phyloP scores from a whole-genome alignment of 2,888 invertebrate species.

The Crematogaster levior region DNA sequence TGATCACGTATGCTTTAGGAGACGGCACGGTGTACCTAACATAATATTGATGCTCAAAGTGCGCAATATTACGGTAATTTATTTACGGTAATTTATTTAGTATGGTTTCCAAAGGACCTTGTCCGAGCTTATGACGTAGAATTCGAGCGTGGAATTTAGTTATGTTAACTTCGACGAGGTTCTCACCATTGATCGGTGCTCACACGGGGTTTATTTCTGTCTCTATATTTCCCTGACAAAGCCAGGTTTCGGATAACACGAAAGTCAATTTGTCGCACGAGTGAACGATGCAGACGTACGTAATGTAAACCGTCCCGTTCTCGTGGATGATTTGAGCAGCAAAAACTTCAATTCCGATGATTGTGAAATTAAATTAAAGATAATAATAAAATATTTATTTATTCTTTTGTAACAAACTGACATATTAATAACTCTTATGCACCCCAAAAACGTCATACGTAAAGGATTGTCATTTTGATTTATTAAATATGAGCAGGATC shows the following conservation, averaged over 20 bases:
- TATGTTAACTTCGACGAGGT: constrained; percentile 1
- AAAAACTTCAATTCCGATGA: background rate
- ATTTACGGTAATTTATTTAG: too few species aligned
- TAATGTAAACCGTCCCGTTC: background rate
- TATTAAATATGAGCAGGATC: background rate
- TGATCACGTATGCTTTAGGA: background rate
- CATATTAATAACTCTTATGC: background rate
- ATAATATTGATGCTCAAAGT: background rate
- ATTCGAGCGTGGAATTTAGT: constrained; percentile 13
- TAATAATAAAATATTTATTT: background rate
- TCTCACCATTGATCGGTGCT: constrained; percentile 21
- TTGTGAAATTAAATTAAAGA: background rate
- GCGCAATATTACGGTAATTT: too few species aligned
- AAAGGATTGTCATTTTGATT: background rate
- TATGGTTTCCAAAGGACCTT: background rate
- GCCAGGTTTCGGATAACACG: constrained; percentile 24
- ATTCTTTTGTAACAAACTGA: background rate
- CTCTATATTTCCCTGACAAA: constrained; percentile 25
- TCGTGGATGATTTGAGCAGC: background rate
- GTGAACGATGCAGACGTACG: background rate
- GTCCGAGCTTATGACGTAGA: background rate
- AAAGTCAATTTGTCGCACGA: constrained; percentile 29
- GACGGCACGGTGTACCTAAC: background rate
- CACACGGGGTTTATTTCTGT: constrained; percentile 23
- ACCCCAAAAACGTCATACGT: background rate